Conservation (phyloP, 2,888 invertebrate species). For the Xanthorhoe spadicearia region DNA sequence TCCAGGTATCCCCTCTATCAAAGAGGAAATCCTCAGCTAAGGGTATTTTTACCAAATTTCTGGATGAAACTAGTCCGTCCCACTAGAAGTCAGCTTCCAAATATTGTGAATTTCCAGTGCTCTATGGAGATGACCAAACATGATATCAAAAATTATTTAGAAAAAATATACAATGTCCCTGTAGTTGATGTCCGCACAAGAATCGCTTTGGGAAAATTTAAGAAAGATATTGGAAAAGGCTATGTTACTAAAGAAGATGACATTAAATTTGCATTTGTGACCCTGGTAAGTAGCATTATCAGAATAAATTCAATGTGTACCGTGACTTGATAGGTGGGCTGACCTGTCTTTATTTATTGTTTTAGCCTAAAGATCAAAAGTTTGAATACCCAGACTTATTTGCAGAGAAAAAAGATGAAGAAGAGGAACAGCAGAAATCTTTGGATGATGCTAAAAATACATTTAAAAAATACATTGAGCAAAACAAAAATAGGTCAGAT, state of each 20-base stretch:
- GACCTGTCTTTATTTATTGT: conserved; percentile 22
- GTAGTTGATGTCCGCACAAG: conserved; percentile 91
- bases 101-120: conserved; percentile 94
- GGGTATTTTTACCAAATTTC: conserved; percentile 97
- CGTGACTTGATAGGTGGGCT: not conserved
- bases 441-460: conserved; percentile 86
- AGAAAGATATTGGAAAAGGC: conserved; percentile 84
- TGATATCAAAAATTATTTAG: conserved; percentile 96
- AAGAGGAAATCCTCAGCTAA: conserved; percentile 96
- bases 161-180: conserved; percentile 96
- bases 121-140: conserved; percentile 96
- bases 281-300: conserved; percentile 84
- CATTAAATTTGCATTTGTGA: conserved; percentile 91
- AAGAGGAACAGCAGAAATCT: conserved; percentile 85
- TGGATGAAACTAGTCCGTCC: conserved; percentile 97
- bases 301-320: not conserved
- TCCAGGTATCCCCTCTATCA: conserved; percentile 95
- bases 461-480: conserved; percentile 85
- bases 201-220: conserved; percentile 89
- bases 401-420: conserved; percentile 78
- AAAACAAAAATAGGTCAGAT: conserved; percentile 88
- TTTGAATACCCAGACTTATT: conserved; percentile 93
- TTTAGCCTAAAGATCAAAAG: conserved; percentile 88
- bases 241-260: conserved; percentile 93
- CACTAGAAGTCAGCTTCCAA: conserved; percentile 87